These are phyloP conservation scores for Lordiphosa fenestrarum DNA, from an alignment of 2,888 invertebrate genomes.

Conservation along the genomic window DNA sequence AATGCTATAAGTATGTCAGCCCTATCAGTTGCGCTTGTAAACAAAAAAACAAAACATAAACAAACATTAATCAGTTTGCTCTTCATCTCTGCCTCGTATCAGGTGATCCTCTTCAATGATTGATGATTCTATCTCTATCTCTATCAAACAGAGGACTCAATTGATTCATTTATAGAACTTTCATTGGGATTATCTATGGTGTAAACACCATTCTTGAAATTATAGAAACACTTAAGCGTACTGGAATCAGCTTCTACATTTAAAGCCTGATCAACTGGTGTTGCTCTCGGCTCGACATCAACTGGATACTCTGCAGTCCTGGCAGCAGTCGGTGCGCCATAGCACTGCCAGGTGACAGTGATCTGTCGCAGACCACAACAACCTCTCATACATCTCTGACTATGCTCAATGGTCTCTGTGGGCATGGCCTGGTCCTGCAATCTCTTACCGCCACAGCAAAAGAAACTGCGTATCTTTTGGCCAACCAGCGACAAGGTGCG, in stretches of 20 bases:
- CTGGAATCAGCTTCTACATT: slow-evolving; percentile 24
- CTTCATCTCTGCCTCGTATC: slow-evolving; percentile 27
- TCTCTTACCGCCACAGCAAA: slow-evolving; percentile 23
- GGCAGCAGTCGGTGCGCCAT: not conserved
- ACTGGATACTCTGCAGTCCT: not conserved
- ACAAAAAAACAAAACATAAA: too few relatives aligned
- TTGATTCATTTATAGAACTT: slow-evolving; percentile 36
- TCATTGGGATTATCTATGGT: slow-evolving; percentile 28
- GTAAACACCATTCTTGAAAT: slow-evolving; percentile 20
- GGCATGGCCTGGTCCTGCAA: slow-evolving; percentile 36
- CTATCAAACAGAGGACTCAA: slow-evolving; percentile 40
- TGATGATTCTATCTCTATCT: slow-evolving; percentile 22
- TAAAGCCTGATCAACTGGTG: not conserved
- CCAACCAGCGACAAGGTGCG: slow-evolving; percentile 37
- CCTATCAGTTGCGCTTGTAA: slow-evolving; percentile 2
- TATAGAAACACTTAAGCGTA: slow-evolving; percentile 24
- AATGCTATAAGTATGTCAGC: not conserved
- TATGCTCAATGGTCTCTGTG: slow-evolving; percentile 11
- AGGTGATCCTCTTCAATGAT: slow-evolving; percentile 34
- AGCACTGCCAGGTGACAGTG: slow-evolving; percentile 42
- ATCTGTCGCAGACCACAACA: slow-evolving; percentile 31
- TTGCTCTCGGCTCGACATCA: not conserved
- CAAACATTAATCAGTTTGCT: slow-evolving; percentile 42
- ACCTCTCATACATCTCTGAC: slow-evolving; percentile 15
- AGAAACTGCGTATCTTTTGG: slow-evolving; percentile 8